Conservation (phyloP, 2,113 vertebrate genomes). For the Chitala chitala region DNA sequence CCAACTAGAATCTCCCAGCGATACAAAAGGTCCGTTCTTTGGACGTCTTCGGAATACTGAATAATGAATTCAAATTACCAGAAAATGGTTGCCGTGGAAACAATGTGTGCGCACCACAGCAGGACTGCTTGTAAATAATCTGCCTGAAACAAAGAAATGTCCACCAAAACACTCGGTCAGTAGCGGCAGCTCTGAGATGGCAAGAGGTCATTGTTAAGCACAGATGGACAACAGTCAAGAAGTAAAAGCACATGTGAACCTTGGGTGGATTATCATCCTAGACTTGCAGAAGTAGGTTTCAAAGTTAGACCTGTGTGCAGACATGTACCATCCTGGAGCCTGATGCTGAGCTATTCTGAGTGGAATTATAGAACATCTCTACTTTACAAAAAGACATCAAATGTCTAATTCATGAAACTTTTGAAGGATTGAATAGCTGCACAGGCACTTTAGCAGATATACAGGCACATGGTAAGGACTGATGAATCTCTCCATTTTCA, state of each 20-base stretch:
- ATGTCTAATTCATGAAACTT: no score
- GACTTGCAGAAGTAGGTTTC: not conserved
- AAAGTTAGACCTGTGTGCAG: not conserved
- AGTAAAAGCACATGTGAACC: not conserved
- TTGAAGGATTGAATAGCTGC: no score
- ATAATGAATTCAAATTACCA: constrained; percentile 49
- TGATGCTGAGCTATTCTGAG: no score
- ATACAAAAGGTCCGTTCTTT: constrained; percentile 48
- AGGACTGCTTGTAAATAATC: constrained; percentile 43
- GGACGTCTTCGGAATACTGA: constrained; percentile 52
- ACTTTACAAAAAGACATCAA: no score
- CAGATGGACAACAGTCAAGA: not conserved
- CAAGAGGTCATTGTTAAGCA: not conserved
- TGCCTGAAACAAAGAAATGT: constrained; percentile 41
- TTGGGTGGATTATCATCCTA: not conserved
- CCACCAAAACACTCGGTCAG: not conserved
- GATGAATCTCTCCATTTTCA: no score
- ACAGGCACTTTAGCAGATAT: no score
- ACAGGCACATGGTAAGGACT: no score
- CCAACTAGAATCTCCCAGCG: constrained; percentile 21
- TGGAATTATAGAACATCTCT: no score
- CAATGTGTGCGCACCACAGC: constrained; percentile 36
- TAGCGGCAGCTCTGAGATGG: not conserved
- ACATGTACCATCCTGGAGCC: not conserved
- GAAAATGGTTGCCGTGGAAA: constrained; percentile 68